A percentile compares a stretch with the other conserved stretches of the same genome.
These are phyloP conservation scores for Agrochola litura DNA, from an alignment of 2,888 invertebrate species.

Conservation along the genomic window DNA sequence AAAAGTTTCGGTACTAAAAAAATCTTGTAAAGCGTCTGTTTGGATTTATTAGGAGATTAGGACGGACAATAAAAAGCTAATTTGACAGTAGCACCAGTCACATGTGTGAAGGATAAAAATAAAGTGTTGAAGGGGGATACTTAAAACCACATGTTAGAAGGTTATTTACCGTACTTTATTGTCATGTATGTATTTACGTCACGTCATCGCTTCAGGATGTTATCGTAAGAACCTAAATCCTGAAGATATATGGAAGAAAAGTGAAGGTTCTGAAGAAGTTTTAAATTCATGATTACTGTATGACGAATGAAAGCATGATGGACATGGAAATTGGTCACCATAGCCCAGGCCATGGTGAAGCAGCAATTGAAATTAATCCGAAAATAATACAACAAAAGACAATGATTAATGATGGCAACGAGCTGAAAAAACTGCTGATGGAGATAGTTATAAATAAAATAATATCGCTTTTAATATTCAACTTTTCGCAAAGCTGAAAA, in stretches of 20 bases:
- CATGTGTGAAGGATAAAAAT: constrained; percentile 82
- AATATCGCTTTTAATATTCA: neutral
- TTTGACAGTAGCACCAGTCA: constrained; percentile 77
- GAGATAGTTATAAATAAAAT: constrained; percentile 13
- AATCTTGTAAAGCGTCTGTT: constrained; percentile 62
- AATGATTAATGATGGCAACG: constrained; percentile 21
- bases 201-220: constrained; percentile 8
- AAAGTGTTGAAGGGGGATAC: constrained; percentile 67
- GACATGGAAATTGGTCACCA: no score
- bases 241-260: neutral
- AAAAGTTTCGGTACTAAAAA: constrained; percentile 44
- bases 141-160: constrained; percentile 64
- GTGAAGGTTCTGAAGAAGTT: neutral
- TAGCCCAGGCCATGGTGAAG: neutral
- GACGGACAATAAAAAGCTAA: constrained; percentile 79
- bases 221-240: neutral
- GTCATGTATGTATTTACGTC: constrained; percentile 21
- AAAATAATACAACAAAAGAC: constrained; percentile 21
- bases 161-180: constrained; percentile 57
- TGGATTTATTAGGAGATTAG: constrained; percentile 82
- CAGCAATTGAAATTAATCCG: constrained; percentile 28
- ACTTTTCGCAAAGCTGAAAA: neutral
- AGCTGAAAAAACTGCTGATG: neutral
- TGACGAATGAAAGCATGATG: neutral
- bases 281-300: neutral